Evolutionary conservation across 2,113 vertebrate species (phyloP), one percentile per base, ranked within the genome.

Genomic region (Astatoreochromis straeleni): DNA sequence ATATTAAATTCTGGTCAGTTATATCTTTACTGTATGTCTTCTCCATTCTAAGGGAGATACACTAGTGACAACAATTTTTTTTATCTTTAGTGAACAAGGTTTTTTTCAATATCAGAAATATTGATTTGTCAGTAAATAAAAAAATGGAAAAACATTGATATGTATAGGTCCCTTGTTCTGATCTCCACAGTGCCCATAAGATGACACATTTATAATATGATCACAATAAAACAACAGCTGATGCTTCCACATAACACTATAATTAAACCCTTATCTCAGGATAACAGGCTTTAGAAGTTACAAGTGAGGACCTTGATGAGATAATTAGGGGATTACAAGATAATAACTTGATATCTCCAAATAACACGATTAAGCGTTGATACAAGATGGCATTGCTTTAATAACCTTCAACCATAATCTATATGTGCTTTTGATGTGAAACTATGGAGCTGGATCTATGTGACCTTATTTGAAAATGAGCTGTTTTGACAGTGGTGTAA

Each of bases 291-390:
- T 57, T 79, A 45, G 70, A 84, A 57, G 60, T 29, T 54, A 81
- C n/a, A 81, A 85, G 54, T 49, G 24, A 80, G n/a, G 81, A 86
- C 84, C 35, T 81, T 73, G 81, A 80, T 86, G 49, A 60, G 85
- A 88, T 82, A 57, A 93, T 91, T 83, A 83, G 35, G 21, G 63
- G 65, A 90, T 90, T 81, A 87, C 35, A 85, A 82, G 91, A 91
- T 91, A 85, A 63, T 53, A 85, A 70, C 21, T 35, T 21, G 24
- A 75, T 75, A 88, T 57, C 79, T 78, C n/a, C 24, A 55, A 58
- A 63, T 45, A 86, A 83, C 38, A 17, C 19, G 84, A 82, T 81
- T 13, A 75, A 54, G 40, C 40, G 2, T 24, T 55, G 19, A 86
- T 58, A 9, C 17, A 19, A 40, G 80, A 89, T 85, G 80, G 26